Evolutionary conservation across 2,888 invertebrate genomes (phyloP).

Genomic region (Gari tellinella): DNA sequence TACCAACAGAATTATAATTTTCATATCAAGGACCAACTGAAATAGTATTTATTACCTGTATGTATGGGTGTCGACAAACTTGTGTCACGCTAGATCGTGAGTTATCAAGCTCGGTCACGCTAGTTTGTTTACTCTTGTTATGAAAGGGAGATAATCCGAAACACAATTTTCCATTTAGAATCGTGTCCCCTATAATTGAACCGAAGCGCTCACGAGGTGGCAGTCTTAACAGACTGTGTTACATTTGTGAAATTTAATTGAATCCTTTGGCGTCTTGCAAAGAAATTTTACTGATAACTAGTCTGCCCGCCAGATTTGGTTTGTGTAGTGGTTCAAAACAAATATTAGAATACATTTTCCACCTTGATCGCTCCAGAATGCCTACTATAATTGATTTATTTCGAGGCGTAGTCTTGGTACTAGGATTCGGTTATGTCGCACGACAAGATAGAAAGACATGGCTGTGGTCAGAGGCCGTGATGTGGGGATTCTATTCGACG

Average conservation of each 20-base stretch:
- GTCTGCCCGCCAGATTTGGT: slow-evolving; percentile 53
- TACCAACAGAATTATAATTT: too few relatives aligned
- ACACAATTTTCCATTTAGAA: too few relatives aligned
- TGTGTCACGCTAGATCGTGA: too few relatives aligned
- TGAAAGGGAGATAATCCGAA: background rate
- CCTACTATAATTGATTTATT: slow-evolving; percentile 49
- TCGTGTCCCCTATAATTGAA: too few relatives aligned
- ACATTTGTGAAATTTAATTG: too few relatives aligned
- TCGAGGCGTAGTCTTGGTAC: slow-evolving; percentile 49
- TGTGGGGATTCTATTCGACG: slow-evolving; percentile 55
- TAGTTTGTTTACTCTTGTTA: slow-evolving; percentile 3
- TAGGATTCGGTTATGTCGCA: slow-evolving; percentile 53
- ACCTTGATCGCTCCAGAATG: slow-evolving; percentile 33
- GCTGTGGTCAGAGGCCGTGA: slow-evolving; percentile 55
- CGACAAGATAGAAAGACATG: slow-evolving; percentile 58
- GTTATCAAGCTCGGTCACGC: background rate
- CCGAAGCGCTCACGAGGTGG: slow-evolving; percentile 15
- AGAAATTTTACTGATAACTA: background rate
- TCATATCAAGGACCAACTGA: too few relatives aligned
- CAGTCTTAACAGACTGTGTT: background rate
- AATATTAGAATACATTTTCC: background rate
- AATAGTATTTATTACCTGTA: too few relatives aligned
- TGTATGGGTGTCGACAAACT: too few relatives aligned
- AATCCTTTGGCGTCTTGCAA: too few relatives aligned
- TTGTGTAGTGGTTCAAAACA: slow-evolving; percentile 19